Evolutionary conservation across 1,140 invertebrate species (phyloP), one percentile per base, ranked within the genome.

Genomic region (Neodiprion virginianus): DNA sequence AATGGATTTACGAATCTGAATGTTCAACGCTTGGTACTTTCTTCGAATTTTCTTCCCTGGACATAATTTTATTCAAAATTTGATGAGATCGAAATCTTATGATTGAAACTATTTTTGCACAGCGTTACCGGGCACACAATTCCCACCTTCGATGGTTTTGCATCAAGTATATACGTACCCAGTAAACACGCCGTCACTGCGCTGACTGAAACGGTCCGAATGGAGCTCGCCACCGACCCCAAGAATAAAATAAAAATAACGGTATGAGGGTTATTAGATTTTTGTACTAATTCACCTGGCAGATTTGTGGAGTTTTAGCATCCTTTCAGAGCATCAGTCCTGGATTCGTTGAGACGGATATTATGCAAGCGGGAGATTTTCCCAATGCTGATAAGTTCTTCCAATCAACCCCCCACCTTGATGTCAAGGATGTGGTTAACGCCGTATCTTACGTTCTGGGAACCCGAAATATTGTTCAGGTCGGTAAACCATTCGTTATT

Each of bases 131-230:
- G 87, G 79, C 74, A 84, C 84, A 76, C 85, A 61, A 69, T 76
- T 5, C 79, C 83, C 0, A 0, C 80, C 8, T 21, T 21, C 0
- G 17, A 21, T 61, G 53, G 11, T 61, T 61, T 5, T 9, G 4
- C n/a, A 17, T 14, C 11, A 17, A 88, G 80, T 78, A 82, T 93
- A 61, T 96, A 95, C 82, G 76, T 90, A 1, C 90, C 92, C 14
- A 92, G 91, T 21, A 96, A 96, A 88, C 90, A 91, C 86, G 94
- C 93, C 0, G 83, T 95, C 1, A 93, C 91, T 3, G 92, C 91
- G 0, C 84, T 96, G 75, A 90, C 91, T 1, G 90, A 93, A 75
- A 89, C 92, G 0, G 80, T 95, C 8, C 84, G 92, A 49, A 90
- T 90, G 53, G 95, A 96, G 83, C 88, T 96, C 47, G 82, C 86